Evolutionary conservation across 2,113 vertebrate species (phyloP), one percentile per base, ranked within the genome.

Genomic region (Sakesphorus luctuosus): DNA sequence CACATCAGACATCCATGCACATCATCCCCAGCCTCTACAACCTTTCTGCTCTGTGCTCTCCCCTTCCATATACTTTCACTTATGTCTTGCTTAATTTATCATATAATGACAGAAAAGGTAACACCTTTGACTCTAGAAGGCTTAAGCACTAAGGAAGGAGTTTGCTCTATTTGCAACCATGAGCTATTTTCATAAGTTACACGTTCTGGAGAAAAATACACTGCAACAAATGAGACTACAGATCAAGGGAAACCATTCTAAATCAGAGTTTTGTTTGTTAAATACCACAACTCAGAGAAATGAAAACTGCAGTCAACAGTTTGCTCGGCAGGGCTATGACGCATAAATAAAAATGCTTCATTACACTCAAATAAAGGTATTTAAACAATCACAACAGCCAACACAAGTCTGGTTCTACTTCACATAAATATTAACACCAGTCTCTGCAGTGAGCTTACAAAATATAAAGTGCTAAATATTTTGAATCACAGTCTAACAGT

Each of bases 121-220:
- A 69, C 35, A 56, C 15, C 28, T 74, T 16, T 50, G 38, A 46
- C 36, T 66, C 46, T 7, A 84, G n/a, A 71, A 87, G 52, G n/a
- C 13, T 74, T 35, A 91, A 43, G 47, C 28, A 53, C 23, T n/a
- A 47, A 46, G 5, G 31, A 69, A 52, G 29, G 25, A 10, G 5
- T 83, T 38, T 68, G 19, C 9, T 25, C 31, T 62, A 44, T 49
- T 44, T 0, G 0, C 31, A 89, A 36, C 33, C 40, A 63, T 0
- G 2, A 94, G 13, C 4, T 86, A 31, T 65, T 83, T 56, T 69
- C 23, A 0, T 7, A 86, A 55, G 0, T 33, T 43, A 46, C 6
- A 72, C 8, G 19, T 20, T 44, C 29, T 74, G 16, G 79, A 58
- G 13, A 87, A 75, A 93, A 89, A 7, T 7, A 66, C 23, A 62